Evolutionary conservation across 2,113 vertebrate genomes (phyloP), one percentile per base, ranked within the genome.

Genomic region (Desmodus rotundus): DNA sequence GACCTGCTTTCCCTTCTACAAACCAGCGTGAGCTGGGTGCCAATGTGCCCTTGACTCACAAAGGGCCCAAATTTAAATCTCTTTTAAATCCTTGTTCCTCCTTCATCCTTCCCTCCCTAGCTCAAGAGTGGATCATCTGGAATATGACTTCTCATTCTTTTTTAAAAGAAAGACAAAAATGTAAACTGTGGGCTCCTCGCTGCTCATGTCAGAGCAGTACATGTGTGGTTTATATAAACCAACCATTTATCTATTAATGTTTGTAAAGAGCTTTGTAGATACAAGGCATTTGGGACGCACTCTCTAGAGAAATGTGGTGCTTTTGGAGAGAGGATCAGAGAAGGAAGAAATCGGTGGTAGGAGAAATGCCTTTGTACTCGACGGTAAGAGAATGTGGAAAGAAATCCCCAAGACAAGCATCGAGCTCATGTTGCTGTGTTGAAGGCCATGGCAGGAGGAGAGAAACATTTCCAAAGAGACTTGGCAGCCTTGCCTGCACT

Each of bases 171-270:
- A 91, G 89, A 89, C 50, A 28, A 97, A 95, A 94, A 96, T 96
- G 96, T 97, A 97, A 97, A 97, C 95, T 90, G 88, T 93, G 87
- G 76, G 73, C 92, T 96, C 88, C 61, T 96, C 41, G 2, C 82
- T 97, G 82, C 96, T 95, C 95, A 86, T 43, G 67, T 88, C 90
- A 83, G 91, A 95, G 91, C 31, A 41, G 89, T 96, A 82, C 92
- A 95, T 91, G 92, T 97, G 96, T 88, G 90, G 94, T 97, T 96
- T 97, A 70, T 95, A 82, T 98, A 97, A 98, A 96, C 96, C 90
- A 96, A 94, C 87, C 96, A 83, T 97, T 97, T 83, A 87, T 97
- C 97, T 97, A 96, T 94, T 96, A 89, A 89, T 89, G 97, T 93
- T 96, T 97, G 95, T 76, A 87, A 85, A 95, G 96, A 92, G 77